Base-by-base conservation (phyloP, 2,888 invertebrate species). In the Athalia rosae region DNA sequence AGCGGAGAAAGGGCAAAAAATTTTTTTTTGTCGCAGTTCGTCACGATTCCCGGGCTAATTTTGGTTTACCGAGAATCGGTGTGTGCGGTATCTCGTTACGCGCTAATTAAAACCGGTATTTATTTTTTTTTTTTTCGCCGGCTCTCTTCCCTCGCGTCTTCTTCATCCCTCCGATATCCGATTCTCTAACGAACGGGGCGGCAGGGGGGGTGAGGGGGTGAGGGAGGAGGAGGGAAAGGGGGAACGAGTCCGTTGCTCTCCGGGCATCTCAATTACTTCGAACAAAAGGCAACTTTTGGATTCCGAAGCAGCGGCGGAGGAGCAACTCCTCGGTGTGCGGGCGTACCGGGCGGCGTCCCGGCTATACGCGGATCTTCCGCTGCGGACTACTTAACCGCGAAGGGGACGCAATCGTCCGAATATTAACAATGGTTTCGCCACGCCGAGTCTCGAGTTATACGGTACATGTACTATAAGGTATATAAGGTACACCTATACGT, bases 241-340 rank as follows among this genome's bases (percentile, higher is more conserved):
- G 41, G 71, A 71, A 13, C 56, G 28, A 28, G 13, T 58, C 43
- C 71, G 58, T 71, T 45, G 56, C 71, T 71, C 71, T 56, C 43
- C 45, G 71, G 56, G 58, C 71, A 71, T 71, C 56, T 71, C 56
- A 71, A 71, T 71, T 71, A 71, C 71, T 71, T 58, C 11, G 56
- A 71, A 71, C 71, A 71, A 71, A 71, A 71, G 71, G 71, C 71
- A 71, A 58, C 71, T 71, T 71, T 71, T 71, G 71, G 58, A 71
- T 58, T 71, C 71, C 71, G 13, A 43, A 15, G 58, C 45, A 45
- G 71, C n/a, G 56, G 8, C 56, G 58, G 8, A 11, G 43, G 50
- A 13, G 45, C 71, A n/a, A n/a, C n/a, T n/a, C n/a, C n/a, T n/a
- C n/a, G n/a, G n/a, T n/a, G n/a, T n/a, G n/a, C n/a, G n/a, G n/a